Evolutionary conservation across 37 sponge, comb jelly and placozoan genomes (phyloP), one percentile per base, ranked within the genome.

Genomic region (Spongilla lacustris): DNA sequence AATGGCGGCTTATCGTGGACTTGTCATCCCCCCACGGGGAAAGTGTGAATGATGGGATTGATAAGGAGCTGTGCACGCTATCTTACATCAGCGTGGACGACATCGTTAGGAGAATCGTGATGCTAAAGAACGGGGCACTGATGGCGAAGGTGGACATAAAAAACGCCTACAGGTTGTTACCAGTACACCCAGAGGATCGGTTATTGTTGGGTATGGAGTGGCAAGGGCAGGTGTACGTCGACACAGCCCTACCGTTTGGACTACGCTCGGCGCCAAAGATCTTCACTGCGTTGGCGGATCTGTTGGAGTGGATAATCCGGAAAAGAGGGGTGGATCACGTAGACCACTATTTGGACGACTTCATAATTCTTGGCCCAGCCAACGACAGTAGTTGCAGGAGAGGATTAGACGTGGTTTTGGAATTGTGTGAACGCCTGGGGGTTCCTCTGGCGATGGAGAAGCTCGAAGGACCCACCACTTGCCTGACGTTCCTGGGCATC

Each of bases 401-500:
- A 67, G 21, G 71, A 31, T 76, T 46, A 29, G 27, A 22, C 21
- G 24, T 28, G 22, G 23, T 71, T 22, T 33, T 83, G 34, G 67
- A 50, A 19, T 17, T 35, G 17, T 88, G 75, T 68, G 12, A 74
- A 36, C 17, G n/a, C 22, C 81, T 88, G 17, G 83, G 89, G 29
- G 77, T 88, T 49, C 89, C 83, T n/a, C 23, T 87, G 9, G 88
- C 88, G 29, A 32, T 33, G n/a, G 38, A 83, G 31, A 87, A 87
- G 35, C 36, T 35, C n/a, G 74, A 73, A 35, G 88, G 81, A 9
- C 82, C 88, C 11, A 36, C 88, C 9, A 73, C 27, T 22, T 32
- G 30, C 37, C 38, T 87, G 29, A 87, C 88, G n/a, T 87, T 74
- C 37, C 76, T 87, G 27, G 88, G 82, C 74, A 87, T 87, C 24